A percentile compares a stretch with the other conserved stretches of the same genome.
phyloP scores from a whole-genome alignment of 2,113 vertebrate species.

The Indicator indicator region DNA sequence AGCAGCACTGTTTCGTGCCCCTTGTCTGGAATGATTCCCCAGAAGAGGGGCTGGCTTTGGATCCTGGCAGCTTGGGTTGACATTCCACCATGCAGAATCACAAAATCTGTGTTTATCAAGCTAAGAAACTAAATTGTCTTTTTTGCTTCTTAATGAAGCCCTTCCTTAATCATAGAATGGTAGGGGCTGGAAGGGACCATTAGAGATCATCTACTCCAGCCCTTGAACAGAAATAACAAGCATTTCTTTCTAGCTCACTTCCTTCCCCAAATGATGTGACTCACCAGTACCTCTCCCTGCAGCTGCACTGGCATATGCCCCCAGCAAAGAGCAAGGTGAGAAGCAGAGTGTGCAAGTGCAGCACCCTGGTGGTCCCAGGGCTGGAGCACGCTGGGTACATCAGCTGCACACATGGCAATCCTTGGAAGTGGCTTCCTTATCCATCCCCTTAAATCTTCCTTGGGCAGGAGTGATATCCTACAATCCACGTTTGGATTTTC shows the following conservation, averaged over 20 bases:
- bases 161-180: not conserved
- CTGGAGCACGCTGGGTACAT: not conserved
- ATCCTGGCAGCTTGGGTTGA: not conserved
- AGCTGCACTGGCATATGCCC: not conserved
- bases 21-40: not conserved
- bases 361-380: not conserved
- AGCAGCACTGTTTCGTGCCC: not conserved
- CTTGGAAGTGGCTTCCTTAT: not conserved
- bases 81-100: not conserved
- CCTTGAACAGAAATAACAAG: not conserved
- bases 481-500: not conserved
- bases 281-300: not conserved
- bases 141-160: not conserved
- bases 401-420: not conserved
- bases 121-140: not conserved
- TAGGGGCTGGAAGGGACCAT: too few species aligned
- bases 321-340: not conserved
- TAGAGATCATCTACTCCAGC: too few species aligned
- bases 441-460: not conserved
- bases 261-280: rapidly evolving
- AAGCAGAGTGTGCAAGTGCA: rapidly evolving
- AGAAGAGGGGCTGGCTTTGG: not conserved
- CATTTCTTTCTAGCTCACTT: not conserved
- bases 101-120: not conserved
- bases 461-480: not conserved